Evolutionary conservation across 2,888 invertebrate genomes (phyloP).

Genomic region (Tachina lurida): DNA sequence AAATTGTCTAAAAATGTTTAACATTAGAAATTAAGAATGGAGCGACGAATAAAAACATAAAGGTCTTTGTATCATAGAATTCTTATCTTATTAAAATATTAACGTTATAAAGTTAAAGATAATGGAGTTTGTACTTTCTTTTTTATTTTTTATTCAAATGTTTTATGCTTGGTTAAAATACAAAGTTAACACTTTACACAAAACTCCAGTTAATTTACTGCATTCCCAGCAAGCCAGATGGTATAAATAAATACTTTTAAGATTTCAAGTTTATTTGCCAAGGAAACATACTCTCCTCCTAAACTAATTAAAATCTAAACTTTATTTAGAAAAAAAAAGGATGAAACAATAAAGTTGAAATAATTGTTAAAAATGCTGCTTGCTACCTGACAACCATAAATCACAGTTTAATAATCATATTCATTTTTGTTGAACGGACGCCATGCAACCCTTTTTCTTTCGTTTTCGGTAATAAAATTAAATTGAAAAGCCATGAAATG

Average conservation of each 20-base stretch:
- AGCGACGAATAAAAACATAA: background rate
- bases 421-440: background rate
- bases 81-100: conserved; percentile 73
- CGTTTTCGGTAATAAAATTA: background rate
- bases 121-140: conserved; percentile 61
- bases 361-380: conserved; percentile 28
- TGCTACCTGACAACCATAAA: conserved; percentile 63
- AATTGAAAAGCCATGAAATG: conserved; percentile 56
- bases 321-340: background rate
- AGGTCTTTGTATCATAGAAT: conserved; percentile 19
- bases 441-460: conserved; percentile 23
- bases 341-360: conserved; percentile 42
- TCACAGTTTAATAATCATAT: conserved; percentile 50
- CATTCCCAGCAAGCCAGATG: conserved; percentile 16
- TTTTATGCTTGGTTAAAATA: conserved; percentile 53
- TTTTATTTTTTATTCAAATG: background rate
- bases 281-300: conserved; percentile 8
- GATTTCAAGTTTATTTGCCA: conserved; percentile 12
- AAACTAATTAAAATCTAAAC: conserved; percentile 56
- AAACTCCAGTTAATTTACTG: conserved; percentile 56
- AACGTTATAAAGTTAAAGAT: conserved; percentile 72
- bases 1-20: conserved; percentile 33
- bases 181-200: conserved; percentile 62
- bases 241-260: conserved; percentile 18
- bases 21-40: conserved; percentile 6